phyloP scores from a whole-genome alignment of 2,888 invertebrate genomes.

The Malachius bipustulatus region DNA sequence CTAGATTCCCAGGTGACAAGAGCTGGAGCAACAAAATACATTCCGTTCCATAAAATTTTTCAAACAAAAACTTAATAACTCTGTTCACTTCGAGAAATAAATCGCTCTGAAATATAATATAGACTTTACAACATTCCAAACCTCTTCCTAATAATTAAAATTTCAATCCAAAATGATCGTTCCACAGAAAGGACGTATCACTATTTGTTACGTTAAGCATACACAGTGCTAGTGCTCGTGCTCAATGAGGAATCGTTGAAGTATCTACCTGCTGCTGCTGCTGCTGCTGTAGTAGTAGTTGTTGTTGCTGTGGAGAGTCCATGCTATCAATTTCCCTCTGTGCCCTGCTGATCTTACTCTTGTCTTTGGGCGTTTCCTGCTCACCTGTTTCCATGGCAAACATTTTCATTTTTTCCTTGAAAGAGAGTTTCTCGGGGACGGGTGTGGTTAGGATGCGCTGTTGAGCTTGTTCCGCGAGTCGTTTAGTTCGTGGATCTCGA shows the following conservation, averaged over 20 bases:
- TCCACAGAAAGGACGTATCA: neutral
- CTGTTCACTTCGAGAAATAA: no score
- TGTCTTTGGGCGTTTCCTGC: conserved; percentile 82
- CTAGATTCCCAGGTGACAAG: no score
- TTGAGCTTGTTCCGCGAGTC: conserved; percentile 64
- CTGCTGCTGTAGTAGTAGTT: no score
- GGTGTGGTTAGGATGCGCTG: conserved; percentile 53
- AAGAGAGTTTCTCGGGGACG: conserved; percentile 85
- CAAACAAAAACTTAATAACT: no score
- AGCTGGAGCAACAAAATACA: no score
- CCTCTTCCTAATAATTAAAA: no score
- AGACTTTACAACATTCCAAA: no score
- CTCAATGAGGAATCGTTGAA: no score
- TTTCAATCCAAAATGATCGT: neutral
- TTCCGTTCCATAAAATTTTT: no score
- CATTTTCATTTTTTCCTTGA: conserved; percentile 99
- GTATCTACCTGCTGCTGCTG: no score
- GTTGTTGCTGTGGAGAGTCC: conserved; percentile 33
- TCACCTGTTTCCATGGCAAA: conserved; percentile 96
- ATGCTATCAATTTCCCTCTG: conserved; percentile 83
- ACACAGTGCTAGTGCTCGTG: neutral
- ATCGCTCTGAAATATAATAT: no score
- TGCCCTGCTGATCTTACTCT: conserved; percentile 90
- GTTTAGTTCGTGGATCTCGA: conserved; percentile 80
- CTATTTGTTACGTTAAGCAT: neutral